A percentile compares a stretch with the other conserved stretches of the same genome.
Evolutionary conservation across 2,797 vertebrate genomes (phyloP).

Genomic region (Chromis chromis): DNA sequence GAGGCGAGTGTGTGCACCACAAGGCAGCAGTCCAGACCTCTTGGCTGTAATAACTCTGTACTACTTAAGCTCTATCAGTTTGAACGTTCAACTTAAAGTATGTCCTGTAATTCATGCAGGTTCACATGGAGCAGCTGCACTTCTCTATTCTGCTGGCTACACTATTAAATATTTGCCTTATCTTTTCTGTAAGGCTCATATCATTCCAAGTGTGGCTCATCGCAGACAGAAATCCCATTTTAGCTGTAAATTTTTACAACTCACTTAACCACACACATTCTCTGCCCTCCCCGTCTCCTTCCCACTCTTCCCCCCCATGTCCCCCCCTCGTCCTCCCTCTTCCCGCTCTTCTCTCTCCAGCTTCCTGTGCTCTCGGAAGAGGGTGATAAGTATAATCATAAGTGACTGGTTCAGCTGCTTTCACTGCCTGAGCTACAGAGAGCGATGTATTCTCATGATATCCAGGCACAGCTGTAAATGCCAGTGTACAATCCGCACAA

Average conservation of each 20-base stretch:
- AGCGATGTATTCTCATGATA: slow-evolving; percentile 67
- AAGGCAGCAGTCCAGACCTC: slow-evolving; percentile 47
- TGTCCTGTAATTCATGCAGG: slow-evolving; percentile 39
- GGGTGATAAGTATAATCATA: slow-evolving; percentile 74
- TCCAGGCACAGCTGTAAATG: slow-evolving; percentile 66
- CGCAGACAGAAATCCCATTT: slow-evolving; percentile 64
- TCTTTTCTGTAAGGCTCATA: slow-evolving; percentile 62
- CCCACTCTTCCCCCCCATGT: not conserved
- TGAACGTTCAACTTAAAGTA: slow-evolving; percentile 33
- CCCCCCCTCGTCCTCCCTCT: slow-evolving; percentile 27
- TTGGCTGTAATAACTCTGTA: slow-evolving; percentile 52
- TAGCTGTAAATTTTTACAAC: slow-evolving; percentile 67
- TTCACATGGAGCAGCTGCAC: slow-evolving; percentile 50
- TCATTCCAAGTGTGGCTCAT: slow-evolving; percentile 53
- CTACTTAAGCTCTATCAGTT: slow-evolving; percentile 52
- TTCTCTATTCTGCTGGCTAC: slow-evolving; percentile 36
- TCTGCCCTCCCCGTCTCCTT: not conserved
- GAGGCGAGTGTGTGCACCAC: slow-evolving; percentile 50
- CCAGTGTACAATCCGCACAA: slow-evolving; percentile 37
- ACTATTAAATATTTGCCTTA: slow-evolving; percentile 66
- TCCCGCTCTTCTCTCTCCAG: slow-evolving; percentile 47
- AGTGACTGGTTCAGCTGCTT: slow-evolving; percentile 76
- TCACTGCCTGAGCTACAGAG: slow-evolving; percentile 61
- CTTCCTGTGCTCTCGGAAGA: slow-evolving; percentile 62
- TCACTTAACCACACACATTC: slow-evolving; percentile 56